A percentile compares a stretch with the other conserved stretches of the same genome.
Evolutionary conservation across 2,113 vertebrate species (phyloP).

Genomic region (Corvus moneduloides): DNA sequence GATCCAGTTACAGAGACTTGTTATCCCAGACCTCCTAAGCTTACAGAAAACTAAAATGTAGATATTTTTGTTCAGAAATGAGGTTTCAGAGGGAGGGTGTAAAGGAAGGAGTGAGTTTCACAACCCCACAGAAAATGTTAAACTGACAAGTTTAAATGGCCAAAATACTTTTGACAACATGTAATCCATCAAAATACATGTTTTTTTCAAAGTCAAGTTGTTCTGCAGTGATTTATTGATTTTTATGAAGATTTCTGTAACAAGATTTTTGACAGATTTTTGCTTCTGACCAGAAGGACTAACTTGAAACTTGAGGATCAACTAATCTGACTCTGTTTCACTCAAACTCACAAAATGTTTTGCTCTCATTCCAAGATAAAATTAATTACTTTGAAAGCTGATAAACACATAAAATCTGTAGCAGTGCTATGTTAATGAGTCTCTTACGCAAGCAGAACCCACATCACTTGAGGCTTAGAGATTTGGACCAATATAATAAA

Average conservation of each 20-base stretch:
- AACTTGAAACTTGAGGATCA: background rate
- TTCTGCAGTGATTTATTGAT: slow-evolving; percentile 4
- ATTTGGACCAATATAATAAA: background rate
- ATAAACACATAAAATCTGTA: background rate
- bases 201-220: background rate
- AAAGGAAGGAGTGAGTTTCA: background rate
- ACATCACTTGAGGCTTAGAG: background rate
- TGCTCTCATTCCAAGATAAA: background rate
- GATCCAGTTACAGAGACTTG: background rate
- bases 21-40: background rate
- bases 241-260: slow-evolving; percentile 8
- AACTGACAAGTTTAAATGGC: background rate
- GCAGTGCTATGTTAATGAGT: background rate
- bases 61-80: background rate
- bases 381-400: background rate
- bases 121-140: background rate
- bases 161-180: background rate
- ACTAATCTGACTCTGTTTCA: background rate
- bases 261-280: background rate
- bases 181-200: background rate
- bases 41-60: background rate
- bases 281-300: background rate
- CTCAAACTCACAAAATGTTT: background rate
- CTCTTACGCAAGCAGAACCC: background rate
- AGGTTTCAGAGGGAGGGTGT: rapidly evolving